Evolutionary conservation across 2,113 vertebrate species (phyloP), one percentile per base, ranked within the genome.

Genomic region (Neogobius melanostomus): DNA sequence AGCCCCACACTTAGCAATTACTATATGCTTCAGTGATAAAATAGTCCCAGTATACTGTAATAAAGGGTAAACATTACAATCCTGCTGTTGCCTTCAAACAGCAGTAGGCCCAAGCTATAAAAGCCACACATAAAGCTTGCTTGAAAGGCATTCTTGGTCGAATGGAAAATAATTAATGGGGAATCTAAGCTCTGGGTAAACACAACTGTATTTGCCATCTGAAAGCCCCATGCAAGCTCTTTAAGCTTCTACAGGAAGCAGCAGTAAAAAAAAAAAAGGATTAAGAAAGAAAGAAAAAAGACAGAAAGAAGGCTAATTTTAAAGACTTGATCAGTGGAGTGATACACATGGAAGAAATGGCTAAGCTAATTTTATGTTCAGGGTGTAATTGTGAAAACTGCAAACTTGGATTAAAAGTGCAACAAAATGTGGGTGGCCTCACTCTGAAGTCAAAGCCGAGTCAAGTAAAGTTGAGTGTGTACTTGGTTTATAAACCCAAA

Each of bases 261-360:
- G 17, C 9, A 51, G 17, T 36, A 36, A 36, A 36, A 36, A 36
- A 36, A 36, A 36, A 36, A 36, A 36, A 36, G 21, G 21, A 36
- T n/a, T n/a, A 36, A 36, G 4, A 36, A 36, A 36, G 42, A 75
- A 82, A 81, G 77, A 81, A 74, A 77, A 82, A 77, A 79, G n/a
- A n/a, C n/a, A 82, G 28, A 7, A 48, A 7, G 6, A 17, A 71
- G 43, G 5, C 46, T 77, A 45, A 42, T 49, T 64, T 60, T 62
- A 68, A 67, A 36, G 56, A 64, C 45, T 77, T 71, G 6, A 7
- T 42, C 42, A 42, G 15, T 43, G 14, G 8, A 74, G 11, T 65
- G 46, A 7, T 47, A 11, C 46, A 47, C 46, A 47, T 47, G 46
- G 8, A 11, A 56, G 16, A 61, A 67, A 61, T 16, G n/a, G 14